Conservation (phyloP, 2,797 vertebrate species). For the Enteromius thamalakanensis region DNA sequence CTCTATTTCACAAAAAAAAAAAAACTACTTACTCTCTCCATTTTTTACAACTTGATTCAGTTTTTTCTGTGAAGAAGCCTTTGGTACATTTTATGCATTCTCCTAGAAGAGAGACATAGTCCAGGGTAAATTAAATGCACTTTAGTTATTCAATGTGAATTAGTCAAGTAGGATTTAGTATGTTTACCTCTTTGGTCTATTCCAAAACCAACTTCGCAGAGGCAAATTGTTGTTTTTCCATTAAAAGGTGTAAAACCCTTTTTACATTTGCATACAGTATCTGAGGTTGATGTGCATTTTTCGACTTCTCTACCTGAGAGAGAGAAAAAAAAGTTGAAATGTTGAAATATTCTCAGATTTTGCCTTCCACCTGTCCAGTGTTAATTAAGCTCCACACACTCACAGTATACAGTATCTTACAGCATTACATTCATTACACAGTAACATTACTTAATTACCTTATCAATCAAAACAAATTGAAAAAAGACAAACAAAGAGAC, state of each 20-base stretch:
- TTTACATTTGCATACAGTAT: conserved; percentile 67
- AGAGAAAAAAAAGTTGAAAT: conserved; percentile 23
- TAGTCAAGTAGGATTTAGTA: neutral
- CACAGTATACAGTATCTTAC: neutral
- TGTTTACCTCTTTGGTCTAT: conserved; percentile 42
- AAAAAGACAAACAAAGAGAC: neutral
- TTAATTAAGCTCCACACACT: neutral
- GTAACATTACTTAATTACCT: neutral
- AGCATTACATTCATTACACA: neutral
- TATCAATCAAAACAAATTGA: neutral
- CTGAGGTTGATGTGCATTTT: accelerated
- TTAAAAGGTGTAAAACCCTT: conserved; percentile 31
- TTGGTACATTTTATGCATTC: conserved; percentile 60
- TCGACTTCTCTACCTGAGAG: conserved; percentile 7
- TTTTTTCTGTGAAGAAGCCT: conserved; percentile 53
- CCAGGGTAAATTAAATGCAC: neutral
- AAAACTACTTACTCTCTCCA: conserved; percentile 68
- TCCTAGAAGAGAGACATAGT: conserved; percentile 32
- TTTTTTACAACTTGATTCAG: conserved; percentile 51
- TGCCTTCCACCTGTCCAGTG: neutral
- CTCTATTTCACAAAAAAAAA: neutral
- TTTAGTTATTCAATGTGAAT: neutral
- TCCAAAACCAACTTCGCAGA: conserved; percentile 64
- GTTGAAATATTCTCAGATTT: neutral
- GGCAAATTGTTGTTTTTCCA: neutral